phyloP scores from a whole-genome alignment of 2,113 vertebrate genomes.

The Phodopus roborovskii region DNA sequence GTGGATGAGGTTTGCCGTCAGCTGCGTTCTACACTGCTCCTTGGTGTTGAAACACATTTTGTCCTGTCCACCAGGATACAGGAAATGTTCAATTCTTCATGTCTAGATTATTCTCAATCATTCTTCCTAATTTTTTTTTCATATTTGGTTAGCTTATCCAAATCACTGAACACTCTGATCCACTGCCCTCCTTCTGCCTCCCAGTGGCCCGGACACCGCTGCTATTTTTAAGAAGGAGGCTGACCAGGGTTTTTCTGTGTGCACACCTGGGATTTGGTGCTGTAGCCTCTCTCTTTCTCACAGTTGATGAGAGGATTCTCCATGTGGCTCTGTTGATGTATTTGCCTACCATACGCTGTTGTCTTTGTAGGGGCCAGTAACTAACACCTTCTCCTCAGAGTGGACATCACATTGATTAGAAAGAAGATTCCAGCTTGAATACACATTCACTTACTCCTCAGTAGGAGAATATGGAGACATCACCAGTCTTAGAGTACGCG shows the following conservation, averaged over 20 bases:
- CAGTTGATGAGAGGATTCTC: neutral
- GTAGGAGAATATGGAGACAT: neutral
- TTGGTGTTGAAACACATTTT: neutral
- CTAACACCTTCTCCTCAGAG: neutral
- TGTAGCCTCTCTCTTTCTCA: neutral
- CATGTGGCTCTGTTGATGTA: neutral
- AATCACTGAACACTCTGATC: neutral
- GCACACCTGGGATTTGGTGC: neutral
- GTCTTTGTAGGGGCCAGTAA: neutral
- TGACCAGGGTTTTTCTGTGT: neutral
- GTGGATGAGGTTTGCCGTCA: neutral
- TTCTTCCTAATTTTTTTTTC: constrained; percentile 10
- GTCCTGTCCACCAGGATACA: neutral
- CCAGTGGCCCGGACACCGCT: neutral
- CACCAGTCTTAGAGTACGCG: neutral
- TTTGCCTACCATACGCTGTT: neutral
- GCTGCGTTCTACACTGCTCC: neutral
- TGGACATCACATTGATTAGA: neutral
- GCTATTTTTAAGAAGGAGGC: neutral
- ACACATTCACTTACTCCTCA: neutral
- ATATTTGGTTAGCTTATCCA: neutral
- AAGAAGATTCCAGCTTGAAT: neutral
- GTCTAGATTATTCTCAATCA: constrained; percentile 22
- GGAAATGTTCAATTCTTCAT: constrained; percentile 13
- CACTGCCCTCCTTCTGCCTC: neutral